A percentile compares a stretch with the other conserved stretches of the same genome.
phyloP scores from a whole-genome alignment of 2,113 vertebrate genomes.

The Gulo gulo region DNA sequence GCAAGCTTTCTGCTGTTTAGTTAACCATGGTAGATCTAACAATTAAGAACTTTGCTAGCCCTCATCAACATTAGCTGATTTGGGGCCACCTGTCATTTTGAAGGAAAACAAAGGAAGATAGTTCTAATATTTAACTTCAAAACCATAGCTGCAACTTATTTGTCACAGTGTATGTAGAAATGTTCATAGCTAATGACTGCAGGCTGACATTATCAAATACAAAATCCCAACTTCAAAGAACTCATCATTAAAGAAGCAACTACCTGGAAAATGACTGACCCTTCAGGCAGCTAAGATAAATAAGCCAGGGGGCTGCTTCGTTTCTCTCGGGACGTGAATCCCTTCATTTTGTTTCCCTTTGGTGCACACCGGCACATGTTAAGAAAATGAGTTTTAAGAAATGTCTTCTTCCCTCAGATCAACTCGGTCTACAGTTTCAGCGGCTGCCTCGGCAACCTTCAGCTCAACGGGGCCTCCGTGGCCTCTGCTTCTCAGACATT shows the following conservation, averaged over 20 bases:
- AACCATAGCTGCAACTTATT: neutral
- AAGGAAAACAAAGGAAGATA: conserved; percentile 17
- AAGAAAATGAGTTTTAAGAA: neutral
- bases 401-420: conserved; percentile 82
- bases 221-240: conserved; percentile 32
- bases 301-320: neutral
- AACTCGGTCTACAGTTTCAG: conserved; percentile 92
- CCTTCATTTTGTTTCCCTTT: neutral
- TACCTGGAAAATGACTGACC: neutral
- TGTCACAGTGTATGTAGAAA: neutral
- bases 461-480: conserved; percentile 88
- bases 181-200: neutral
- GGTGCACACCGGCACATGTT: neutral
- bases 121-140: neutral
- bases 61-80: neutral
- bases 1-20: neutral
- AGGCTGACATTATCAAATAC: neutral
- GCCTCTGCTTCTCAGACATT: conserved; percentile 87
- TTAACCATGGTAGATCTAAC: neutral
- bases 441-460: conserved; percentile 92
- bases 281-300: neutral
- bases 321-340: neutral
- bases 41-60: neutral
- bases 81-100: neutral
- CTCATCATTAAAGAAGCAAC: conserved; percentile 16